These are phyloP conservation scores for Mystacornis crossleyi DNA, from an alignment of 2,113 vertebrate genomes.

Conservation along the genomic window DNA sequence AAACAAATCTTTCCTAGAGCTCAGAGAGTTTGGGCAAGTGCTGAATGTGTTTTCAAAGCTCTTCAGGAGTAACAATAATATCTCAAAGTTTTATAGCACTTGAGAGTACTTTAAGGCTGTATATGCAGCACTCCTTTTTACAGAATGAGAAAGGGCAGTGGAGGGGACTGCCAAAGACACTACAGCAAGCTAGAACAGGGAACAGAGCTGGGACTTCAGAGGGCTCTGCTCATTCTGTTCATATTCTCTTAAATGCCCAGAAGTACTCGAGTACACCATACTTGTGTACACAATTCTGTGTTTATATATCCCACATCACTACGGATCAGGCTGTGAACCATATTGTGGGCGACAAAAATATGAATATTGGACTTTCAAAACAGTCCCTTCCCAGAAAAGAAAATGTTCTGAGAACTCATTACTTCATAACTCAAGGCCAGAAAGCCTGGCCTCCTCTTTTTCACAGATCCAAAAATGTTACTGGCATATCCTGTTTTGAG, in stretches of 20 bases:
- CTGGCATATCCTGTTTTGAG: not conserved
- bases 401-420: not conserved
- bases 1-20: not conserved
- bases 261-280: fast-evolving
- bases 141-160: not conserved
- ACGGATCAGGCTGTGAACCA: not conserved
- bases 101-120: not conserved
- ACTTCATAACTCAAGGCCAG: not conserved
- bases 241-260: not conserved
- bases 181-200: not conserved
- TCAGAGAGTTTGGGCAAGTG: not conserved
- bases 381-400: not conserved
- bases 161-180: not conserved
- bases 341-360: not conserved
- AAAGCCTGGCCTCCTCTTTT: not conserved
- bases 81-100: not conserved
- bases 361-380: not conserved
- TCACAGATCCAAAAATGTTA: not conserved
- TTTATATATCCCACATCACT: not conserved
- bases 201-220: not conserved
- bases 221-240: not conserved
- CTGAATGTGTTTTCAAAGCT: not conserved
- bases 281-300: not conserved
- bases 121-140: not conserved
- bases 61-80: not conserved